Evolutionary conservation across 2,888 invertebrate genomes (phyloP).

Genomic region (Pandemis heparana): DNA sequence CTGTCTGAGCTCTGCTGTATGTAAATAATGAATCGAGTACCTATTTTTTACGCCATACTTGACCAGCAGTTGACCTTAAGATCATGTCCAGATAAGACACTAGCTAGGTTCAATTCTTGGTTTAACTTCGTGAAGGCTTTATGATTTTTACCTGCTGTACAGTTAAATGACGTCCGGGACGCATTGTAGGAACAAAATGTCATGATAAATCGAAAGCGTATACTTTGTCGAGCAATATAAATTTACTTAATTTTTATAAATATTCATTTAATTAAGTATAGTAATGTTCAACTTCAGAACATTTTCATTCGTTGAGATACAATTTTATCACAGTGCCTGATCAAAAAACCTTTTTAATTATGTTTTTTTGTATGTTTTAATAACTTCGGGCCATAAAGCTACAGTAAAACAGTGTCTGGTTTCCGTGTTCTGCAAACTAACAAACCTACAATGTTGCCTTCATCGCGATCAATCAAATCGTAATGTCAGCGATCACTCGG

Average conservation of each 20-base stretch:
- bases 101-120: constrained; percentile 16
- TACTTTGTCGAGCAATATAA: background rate
- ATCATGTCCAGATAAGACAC: constrained; percentile 18
- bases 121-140: constrained; percentile 4
- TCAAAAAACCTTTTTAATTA: background rate
- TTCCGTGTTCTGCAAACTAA: constrained; percentile 12
- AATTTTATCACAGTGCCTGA: background rate
- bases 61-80: background rate
- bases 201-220: constrained; percentile 15
- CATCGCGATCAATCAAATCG: constrained; percentile 39
- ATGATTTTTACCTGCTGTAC: constrained; percentile 29
- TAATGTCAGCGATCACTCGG: constrained; percentile 54
- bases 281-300: background rate
- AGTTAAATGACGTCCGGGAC: constrained; percentile 29
- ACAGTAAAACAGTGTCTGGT: constrained; percentile 12
- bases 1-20: background rate
- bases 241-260: background rate
- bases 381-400: background rate
- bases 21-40: background rate
- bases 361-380: background rate
- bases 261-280: background rate
- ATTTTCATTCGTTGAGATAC: background rate
- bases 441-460: constrained; percentile 15
- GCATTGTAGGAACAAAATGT: constrained; percentile 22
- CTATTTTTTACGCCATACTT: background rate